These are phyloP conservation scores for Limnephilus rhombicus DNA, from an alignment of 2,888 invertebrate species.

Conservation along the genomic window DNA sequence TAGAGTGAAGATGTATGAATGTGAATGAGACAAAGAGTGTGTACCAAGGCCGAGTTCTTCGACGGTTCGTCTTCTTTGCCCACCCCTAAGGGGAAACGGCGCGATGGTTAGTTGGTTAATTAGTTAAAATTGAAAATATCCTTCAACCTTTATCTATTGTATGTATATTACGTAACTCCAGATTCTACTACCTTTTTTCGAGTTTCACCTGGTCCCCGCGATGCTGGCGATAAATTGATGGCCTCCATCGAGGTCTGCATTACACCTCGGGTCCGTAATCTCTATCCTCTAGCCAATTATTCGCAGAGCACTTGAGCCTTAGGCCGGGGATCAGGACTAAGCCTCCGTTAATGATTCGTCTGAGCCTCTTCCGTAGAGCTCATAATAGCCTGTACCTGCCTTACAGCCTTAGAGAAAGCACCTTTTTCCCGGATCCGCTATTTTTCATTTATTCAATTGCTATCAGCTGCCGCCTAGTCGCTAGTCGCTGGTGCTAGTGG, in stretches of 20 bases:
- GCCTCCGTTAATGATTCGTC: conserved; percentile 66
- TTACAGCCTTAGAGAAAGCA: conserved; percentile 21
- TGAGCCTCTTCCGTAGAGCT: conserved; percentile 63
- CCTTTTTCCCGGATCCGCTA: conserved; percentile 49
- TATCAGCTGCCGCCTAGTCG: conserved; percentile 41
- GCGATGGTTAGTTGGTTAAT: no score
- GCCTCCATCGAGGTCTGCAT: conserved; percentile 48
- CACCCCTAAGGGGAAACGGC: no score
- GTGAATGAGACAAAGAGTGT: no score
- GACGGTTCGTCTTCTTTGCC: no score
- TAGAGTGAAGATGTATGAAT: no score
- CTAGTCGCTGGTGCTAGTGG: background rate
- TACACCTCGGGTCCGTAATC: conserved; percentile 62
- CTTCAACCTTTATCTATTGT: background rate
- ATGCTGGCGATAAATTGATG: conserved; percentile 52
- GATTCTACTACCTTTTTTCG: background rate
- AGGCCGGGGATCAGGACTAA: conserved; percentile 64
- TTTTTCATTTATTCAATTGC: conserved; percentile 57
- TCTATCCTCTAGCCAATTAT: conserved; percentile 66
- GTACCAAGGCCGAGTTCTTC: no score
- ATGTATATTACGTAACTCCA: background rate
- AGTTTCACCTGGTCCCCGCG: conserved; percentile 36
- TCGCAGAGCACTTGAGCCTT: conserved; percentile 64
- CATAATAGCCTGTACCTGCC: conserved; percentile 54
- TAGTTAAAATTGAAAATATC: background rate